Percentiles rank a stretch among this genome's conserved stretches.
Evolutionary conservation across 2,113 vertebrate genomes (phyloP).

Genomic region (Sclerurus mexicanus): DNA sequence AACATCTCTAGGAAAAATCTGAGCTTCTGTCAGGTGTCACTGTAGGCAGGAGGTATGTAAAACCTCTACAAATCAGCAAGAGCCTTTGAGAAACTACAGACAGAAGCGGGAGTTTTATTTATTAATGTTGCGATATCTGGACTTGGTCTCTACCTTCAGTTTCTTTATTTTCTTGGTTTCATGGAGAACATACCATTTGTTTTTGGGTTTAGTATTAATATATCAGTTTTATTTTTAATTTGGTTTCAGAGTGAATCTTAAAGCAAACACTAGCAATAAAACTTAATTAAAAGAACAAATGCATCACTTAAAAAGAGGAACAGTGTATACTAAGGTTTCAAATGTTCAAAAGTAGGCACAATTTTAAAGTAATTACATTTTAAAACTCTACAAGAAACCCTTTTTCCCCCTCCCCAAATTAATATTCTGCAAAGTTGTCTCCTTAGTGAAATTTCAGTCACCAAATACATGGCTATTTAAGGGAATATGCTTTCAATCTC

Average conservation of each 20-base stretch:
- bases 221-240: not conserved
- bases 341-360: not conserved
- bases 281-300: not conserved
- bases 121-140: not conserved
- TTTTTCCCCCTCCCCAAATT: not conserved
- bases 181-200: not conserved
- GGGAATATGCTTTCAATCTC: not conserved
- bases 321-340: not conserved
- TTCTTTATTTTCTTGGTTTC: not conserved
- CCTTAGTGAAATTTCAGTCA: slow-evolving; percentile 13
- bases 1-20: not conserved
- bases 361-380: not conserved
- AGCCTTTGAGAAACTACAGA: not conserved
- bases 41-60: not conserved
- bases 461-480: not conserved
- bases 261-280: not conserved
- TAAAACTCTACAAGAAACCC: not conserved
- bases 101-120: not conserved
- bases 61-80: not conserved
- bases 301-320: not conserved
- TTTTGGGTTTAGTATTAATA: not conserved
- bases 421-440: not conserved
- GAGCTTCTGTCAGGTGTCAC: not conserved
- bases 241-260: not conserved
- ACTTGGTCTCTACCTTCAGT: not conserved